A percentile compares a stretch with the other conserved stretches of the same genome.
Conservation (phyloP, 2,888 invertebrate genomes). For the Ecdyonurus torrentis region DNA sequence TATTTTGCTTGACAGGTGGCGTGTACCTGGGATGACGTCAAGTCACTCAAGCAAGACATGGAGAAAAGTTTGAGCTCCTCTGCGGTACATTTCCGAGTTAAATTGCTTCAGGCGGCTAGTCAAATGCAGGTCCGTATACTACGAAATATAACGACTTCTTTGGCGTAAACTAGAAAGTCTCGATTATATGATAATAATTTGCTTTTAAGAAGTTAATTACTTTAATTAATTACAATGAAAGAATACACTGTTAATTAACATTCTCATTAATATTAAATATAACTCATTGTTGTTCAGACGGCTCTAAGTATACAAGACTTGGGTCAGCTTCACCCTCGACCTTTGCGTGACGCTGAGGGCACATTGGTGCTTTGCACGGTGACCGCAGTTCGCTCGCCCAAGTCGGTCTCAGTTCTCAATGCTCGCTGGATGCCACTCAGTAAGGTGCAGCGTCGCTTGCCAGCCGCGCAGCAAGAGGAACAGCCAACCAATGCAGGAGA, state of each 20-base stretch:
- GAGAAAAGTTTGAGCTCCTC: constrained; percentile 84
- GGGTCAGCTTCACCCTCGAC: constrained; percentile 86
- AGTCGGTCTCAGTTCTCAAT: constrained; percentile 74
- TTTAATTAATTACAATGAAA: background rate
- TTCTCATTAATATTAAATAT: too few relatives aligned
- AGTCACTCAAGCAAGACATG: constrained; percentile 80
- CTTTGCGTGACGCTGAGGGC: constrained; percentile 70
- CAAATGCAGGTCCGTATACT: constrained; percentile 50
- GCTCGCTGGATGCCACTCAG: constrained; percentile 83
- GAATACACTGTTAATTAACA: background rate
- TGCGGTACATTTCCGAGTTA: constrained; percentile 72
- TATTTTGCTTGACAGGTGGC: constrained; percentile 44
- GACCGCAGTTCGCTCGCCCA: constrained; percentile 61
- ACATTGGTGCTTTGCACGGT: constrained; percentile 82
- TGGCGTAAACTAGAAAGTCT: too few relatives aligned
- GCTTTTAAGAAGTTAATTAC: background rate
- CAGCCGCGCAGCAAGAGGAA: constrained; percentile 32
- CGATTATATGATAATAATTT: background rate
- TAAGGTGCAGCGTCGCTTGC: constrained; percentile 47
- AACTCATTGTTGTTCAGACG: constrained; percentile 38
- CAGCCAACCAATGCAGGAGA: constrained; percentile 53
- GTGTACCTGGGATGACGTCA: constrained; percentile 94
- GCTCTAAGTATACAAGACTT: constrained; percentile 83
- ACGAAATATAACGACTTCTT: too few relatives aligned
- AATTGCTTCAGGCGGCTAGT: constrained; percentile 78